Evolutionary conservation across 92 coral and sea anemone genomes (phyloP), one percentile per base, ranked within the genome.

Genomic region (Zoanthus solanderi): DNA sequence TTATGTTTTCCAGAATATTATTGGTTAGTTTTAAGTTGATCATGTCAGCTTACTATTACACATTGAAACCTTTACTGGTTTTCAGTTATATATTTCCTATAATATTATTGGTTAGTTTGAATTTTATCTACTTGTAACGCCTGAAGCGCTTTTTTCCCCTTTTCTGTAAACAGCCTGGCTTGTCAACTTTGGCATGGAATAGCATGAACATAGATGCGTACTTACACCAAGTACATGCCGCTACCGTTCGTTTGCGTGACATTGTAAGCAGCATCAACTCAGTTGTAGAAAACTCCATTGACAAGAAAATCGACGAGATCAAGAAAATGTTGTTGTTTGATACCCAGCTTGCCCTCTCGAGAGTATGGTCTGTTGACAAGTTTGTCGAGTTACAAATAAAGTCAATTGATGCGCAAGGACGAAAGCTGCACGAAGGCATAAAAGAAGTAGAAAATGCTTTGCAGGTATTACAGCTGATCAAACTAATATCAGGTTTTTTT

Each of bases 181-280:
- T 97, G 65, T 93, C 98, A 73, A 97, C 98, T 9, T 83, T 97
- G 52, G 92, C 96, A 68, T 97, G 99, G 99, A 95, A 93, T 84
- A 97, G 99, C 79, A 95, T 97, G 99, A 97, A 97, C 86, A 97
- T 97, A 14, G 99, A 97, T 68, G 99, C 99, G 0, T 97, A 97
- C 50, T 80, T 97, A 76, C 98, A 97, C 83, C 99, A 97, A 91
- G 99, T 97, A 54, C 99, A 97, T 83, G 84, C 96, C 0, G 99
- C 99, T 30, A 97, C 95, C 44, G 85, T 89, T 67, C 88, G 99
- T 23, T 94, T 97, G 46, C 89, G 91, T 71, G 96, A 92, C 15
- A 92, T 97, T 7, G 98, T 97, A 69, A 93, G 92, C 56, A 89
- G 82, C 52, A 93, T 97, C 72, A 95, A 97, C 83, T 79, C 92